phyloP scores from a whole-genome alignment of 2,113 vertebrate species.

The Melanocharis versteri region DNA sequence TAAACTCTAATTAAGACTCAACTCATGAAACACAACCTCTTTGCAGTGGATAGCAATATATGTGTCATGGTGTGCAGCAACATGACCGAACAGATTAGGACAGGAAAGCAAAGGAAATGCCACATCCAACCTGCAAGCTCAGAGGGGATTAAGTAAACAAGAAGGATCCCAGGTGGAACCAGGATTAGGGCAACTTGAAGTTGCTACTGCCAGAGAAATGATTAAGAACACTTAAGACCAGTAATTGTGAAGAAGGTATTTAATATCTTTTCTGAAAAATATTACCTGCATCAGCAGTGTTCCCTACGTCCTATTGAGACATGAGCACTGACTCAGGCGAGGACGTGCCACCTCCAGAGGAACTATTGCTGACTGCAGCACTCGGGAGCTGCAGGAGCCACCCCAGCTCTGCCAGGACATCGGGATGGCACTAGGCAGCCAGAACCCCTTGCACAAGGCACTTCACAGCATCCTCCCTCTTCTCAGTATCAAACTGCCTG shows the following conservation, averaged over 20 bases:
- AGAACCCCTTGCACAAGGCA: not conserved
- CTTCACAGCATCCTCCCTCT: not conserved
- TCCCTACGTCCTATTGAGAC: not conserved
- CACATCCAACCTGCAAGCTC: not conserved
- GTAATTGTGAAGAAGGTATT: not conserved
- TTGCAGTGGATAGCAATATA: not conserved
- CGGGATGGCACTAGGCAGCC: fast-evolving
- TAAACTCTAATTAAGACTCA: conserved; percentile 7
- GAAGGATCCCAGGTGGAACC: conserved; percentile 1
- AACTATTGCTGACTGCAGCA: not conserved
- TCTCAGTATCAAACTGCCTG: not conserved
- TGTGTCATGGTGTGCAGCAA: not conserved
- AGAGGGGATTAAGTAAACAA: conserved; percentile 6
- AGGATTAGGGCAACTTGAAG: not conserved
- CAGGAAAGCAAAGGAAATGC: not conserved
- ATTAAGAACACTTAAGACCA: conserved; percentile 25
- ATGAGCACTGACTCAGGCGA: not conserved
- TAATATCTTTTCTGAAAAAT: not conserved
- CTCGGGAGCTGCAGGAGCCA: not conserved
- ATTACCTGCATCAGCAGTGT: not conserved
- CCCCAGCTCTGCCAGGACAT: fast-evolving
- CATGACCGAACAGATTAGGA: conserved; percentile 24
- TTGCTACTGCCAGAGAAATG: not conserved
- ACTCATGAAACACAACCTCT: not conserved
- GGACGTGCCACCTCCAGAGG: not conserved